A percentile compares a stretch with the other conserved stretches of the same genome.
Conservation (phyloP, 2,888 invertebrate genomes). For the Lepidochrysops patricia region DNA sequence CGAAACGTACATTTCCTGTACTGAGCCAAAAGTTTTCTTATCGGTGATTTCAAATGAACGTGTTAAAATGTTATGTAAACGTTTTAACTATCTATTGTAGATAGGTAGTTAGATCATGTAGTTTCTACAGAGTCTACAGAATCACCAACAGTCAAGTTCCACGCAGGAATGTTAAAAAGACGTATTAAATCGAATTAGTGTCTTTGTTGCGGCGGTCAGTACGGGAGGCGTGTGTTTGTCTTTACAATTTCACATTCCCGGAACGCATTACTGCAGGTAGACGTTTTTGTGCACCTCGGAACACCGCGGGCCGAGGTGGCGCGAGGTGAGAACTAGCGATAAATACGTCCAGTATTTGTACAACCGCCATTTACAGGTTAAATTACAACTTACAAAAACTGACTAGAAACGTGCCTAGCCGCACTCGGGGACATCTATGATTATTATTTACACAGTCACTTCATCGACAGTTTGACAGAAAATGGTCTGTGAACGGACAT, state of each 20-base stretch:
- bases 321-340: slow-evolving; percentile 28
- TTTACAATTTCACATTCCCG: slow-evolving; percentile 61
- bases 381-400: too few species aligned
- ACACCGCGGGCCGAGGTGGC: slow-evolving; percentile 20
- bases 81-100: too few species aligned
- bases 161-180: background rate
- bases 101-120: too few species aligned
- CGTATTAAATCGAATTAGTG: slow-evolving; percentile 1
- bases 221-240: slow-evolving; percentile 37
- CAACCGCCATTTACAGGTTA: slow-evolving; percentile 10
- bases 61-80: too few species aligned
- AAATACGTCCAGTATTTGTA: slow-evolving; percentile 22
- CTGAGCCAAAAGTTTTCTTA: too few species aligned
- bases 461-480: too few species aligned
- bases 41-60: too few species aligned
- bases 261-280: slow-evolving; percentile 60
- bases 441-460: too few species aligned
- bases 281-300: slow-evolving; percentile 29
- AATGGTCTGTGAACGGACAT: too few species aligned
- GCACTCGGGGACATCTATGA: too few species aligned
- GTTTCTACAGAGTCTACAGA: background rate
- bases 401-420: too few species aligned
- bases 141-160: background rate
- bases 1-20: too few species aligned
- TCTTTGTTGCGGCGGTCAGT: background rate